These are phyloP conservation scores for Crossocerus cetratus DNA, from an alignment of 2,888 invertebrate species.

Conservation along the genomic window DNA sequence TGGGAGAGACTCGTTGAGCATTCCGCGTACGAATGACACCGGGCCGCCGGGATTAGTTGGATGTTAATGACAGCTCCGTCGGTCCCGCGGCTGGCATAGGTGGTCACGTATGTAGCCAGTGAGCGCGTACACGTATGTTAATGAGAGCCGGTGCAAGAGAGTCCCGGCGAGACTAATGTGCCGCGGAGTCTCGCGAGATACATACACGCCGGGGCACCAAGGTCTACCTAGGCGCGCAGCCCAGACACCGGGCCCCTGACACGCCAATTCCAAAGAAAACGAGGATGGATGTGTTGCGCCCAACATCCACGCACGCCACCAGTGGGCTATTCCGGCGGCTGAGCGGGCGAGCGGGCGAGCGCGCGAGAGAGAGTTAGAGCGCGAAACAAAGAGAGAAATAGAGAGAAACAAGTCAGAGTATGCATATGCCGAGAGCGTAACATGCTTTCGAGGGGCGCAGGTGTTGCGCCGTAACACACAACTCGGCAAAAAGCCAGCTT, in stretches of 20 bases:
- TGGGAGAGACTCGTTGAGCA: too few relatives aligned
- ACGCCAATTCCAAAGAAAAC: background rate
- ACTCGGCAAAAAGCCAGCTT: slow-evolving; percentile 7
- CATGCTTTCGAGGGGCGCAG: slow-evolving; percentile 22
- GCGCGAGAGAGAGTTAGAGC: too few relatives aligned
- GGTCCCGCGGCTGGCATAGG: too few relatives aligned
- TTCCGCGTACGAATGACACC: too few relatives aligned
- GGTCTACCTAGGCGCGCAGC: slow-evolving; percentile 5
- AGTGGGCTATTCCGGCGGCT: background rate
- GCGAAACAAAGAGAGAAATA: too few relatives aligned
- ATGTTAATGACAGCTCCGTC: too few relatives aligned
- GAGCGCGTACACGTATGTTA: slow-evolving; percentile 8
- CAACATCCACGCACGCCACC: background rate
- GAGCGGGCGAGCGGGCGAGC: too few relatives aligned
- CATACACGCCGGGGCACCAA: background rate
- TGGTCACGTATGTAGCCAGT: too few relatives aligned
- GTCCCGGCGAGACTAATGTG: slow-evolving; percentile 22
- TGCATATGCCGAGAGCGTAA: slow-evolving; percentile 26
- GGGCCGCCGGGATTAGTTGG: too few relatives aligned
- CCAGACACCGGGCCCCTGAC: background rate
- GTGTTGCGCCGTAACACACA: slow-evolving; percentile 12
- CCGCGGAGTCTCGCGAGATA: slow-evolving; percentile 7
- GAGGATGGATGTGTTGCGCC: slow-evolving; percentile 12
- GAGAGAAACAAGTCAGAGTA: background rate
- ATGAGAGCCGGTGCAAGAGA: slow-evolving; percentile 34